Evolutionary conservation across 2,888 invertebrate species (phyloP).

Genomic region (Calameuta filiformis): DNA sequence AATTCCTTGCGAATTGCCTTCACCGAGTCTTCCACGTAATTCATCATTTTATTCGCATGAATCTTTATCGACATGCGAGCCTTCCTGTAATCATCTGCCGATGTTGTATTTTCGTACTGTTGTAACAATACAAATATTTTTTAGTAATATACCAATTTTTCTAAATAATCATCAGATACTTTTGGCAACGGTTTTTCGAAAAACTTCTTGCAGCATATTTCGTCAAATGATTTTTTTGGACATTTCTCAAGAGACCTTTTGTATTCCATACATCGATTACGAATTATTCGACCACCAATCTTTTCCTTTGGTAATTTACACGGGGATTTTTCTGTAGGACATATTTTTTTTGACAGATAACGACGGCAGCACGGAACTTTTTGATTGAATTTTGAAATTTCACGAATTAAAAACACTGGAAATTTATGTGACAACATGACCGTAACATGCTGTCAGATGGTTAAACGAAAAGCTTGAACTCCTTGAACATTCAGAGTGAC

Average conservation of each 20-base stretch:
- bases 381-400: not conserved
- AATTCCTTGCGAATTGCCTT: conserved; percentile 17
- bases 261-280: conserved; percentile 25
- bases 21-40: conserved; percentile 19
- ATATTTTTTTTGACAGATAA: conserved; percentile 7
- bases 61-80: conserved; percentile 15
- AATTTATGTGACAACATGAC: not conserved
- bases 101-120: conserved; percentile 31
- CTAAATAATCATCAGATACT: conserved; percentile 17
- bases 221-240: conserved; percentile 17
- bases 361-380: not conserved
- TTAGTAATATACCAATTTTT: not conserved
- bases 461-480: not conserved
- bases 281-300: not conserved
- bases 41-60: conserved; percentile 17
- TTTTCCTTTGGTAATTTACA: conserved; percentile 12
- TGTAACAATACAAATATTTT: conserved; percentile 12
- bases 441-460: not conserved
- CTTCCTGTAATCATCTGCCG: conserved; percentile 29
- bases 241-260: conserved; percentile 26
- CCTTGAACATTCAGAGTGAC: not conserved
- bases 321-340: conserved; percentile 10
- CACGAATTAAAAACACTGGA: not conserved
- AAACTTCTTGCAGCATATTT: conserved; percentile 17
- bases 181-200: conserved; percentile 17